Percentiles rank a stretch among this genome's conserved stretches.
Evolutionary conservation across 2,888 invertebrate species (phyloP).

Genomic region (Conchocele bisecta): DNA sequence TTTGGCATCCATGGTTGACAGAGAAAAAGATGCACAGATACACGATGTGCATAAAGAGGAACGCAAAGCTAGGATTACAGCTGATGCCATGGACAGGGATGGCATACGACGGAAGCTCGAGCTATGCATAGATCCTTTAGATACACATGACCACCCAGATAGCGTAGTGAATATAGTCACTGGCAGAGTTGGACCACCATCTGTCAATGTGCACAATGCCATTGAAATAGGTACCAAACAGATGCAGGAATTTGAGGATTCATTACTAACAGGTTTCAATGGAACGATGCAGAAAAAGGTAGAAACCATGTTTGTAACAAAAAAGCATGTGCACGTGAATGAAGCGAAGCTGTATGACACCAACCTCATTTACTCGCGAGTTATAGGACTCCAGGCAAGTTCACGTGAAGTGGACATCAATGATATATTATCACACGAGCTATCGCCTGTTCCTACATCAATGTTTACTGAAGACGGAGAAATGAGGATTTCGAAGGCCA

Average conservation of each 20-base stretch:
- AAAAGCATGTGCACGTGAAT: neutral
- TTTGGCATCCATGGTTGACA: slow-evolving; percentile 12
- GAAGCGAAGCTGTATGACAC: slow-evolving; percentile 27
- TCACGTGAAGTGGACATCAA: slow-evolving; percentile 15
- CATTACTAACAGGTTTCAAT: too few relatives aligned
- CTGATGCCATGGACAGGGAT: slow-evolving; percentile 21
- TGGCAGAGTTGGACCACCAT: neutral
- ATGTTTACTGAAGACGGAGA: slow-evolving; percentile 34
- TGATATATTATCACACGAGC: slow-evolving; percentile 3
- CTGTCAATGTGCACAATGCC: too few relatives aligned
- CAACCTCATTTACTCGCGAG: slow-evolving; percentile 13
- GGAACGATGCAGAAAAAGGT: too few relatives aligned
- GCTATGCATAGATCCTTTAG: slow-evolving; percentile 13
- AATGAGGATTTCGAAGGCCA: slow-evolving; percentile 11
- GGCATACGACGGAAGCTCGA: slow-evolving; percentile 13
- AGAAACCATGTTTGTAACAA: neutral
- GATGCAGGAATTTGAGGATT: too few relatives aligned
- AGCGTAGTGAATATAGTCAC: slow-evolving; percentile 17
- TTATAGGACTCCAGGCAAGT: slow-evolving; percentile 26
- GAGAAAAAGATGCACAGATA: too few relatives aligned
- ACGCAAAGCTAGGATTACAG: neutral
- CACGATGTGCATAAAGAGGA: slow-evolving; percentile 24
- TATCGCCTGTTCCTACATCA: slow-evolving; percentile 26
- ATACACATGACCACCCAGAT: slow-evolving; percentile 1
- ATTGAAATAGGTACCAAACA: too few relatives aligned